A percentile compares a stretch with the other conserved stretches of the same genome.
Evolutionary conservation across 2,888 invertebrate genomes (phyloP).

Genomic region (Glaucopsyche alexis): DNA sequence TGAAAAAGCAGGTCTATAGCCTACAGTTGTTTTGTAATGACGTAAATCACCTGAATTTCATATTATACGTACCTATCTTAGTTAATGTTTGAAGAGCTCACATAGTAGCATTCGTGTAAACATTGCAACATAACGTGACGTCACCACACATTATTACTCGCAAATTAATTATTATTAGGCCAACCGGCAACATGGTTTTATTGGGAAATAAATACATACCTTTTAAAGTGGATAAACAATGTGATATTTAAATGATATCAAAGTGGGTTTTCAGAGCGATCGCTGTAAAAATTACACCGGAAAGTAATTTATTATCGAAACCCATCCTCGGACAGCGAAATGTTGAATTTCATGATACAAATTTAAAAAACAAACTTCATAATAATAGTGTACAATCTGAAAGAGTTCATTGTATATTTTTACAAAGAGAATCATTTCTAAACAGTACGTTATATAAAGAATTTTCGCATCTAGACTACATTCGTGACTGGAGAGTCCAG

Average conservation of each 20-base stretch:
- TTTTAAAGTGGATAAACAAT: conserved; percentile 39
- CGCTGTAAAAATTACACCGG: conserved; percentile 29
- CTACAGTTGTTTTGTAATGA: neutral
- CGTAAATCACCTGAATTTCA: conserved; percentile 13
- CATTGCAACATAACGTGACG: conserved; percentile 16
- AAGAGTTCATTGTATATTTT: conserved; percentile 10
- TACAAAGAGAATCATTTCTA: conserved; percentile 20
- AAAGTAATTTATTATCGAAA: conserved; percentile 3
- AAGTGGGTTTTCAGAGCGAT: conserved; percentile 40
- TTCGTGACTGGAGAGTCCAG: conserved; percentile 8
- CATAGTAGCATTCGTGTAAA: conserved; percentile 20
- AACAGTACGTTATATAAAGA: conserved; percentile 20
- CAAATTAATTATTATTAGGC: neutral
- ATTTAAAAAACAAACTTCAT: neutral
- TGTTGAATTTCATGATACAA: neutral
- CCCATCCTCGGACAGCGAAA: neutral
- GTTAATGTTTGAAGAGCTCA: conserved; percentile 24
- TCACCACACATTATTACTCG: neutral
- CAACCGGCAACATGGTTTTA: conserved; percentile 30
- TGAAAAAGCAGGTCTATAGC: neutral
- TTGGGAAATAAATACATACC: conserved; percentile 36
- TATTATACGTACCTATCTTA: conserved; percentile 9
- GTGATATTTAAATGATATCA: conserved; percentile 40
- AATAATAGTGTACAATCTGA: neutral
- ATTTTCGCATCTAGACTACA: conserved; percentile 3